Evolutionary conservation across 2,797 vertebrate genomes (phyloP), one percentile per base, ranked within the genome.

Genomic region (Dermochelys coriacea): DNA sequence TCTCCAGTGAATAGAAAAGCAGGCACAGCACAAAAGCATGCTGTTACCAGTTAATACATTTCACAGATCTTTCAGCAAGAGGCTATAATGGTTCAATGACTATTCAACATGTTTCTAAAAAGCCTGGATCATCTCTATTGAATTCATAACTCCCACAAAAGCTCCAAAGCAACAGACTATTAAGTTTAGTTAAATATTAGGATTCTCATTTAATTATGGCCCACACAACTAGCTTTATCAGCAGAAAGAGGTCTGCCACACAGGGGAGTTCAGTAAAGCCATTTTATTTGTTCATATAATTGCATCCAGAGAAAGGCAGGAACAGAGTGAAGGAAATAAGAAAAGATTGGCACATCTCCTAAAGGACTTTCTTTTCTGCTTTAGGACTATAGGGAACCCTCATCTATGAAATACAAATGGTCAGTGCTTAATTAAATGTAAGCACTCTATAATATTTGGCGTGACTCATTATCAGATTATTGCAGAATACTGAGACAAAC

Each of bases 211-310:
- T 98, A 98, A 98, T 98, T 98, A 98, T 68, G 96, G 97, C 97
- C 97, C 94, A 97, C 97, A 97, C 97, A 97, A 97, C 98, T 97
- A 96, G 98, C 96, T 98, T 98, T 98, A 98, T 98, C 98, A 98
- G 98, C 98, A 98, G 97, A 97, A 98, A 97, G 97, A 97, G 96
- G 96, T 95, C 91, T 96, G 98, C 89, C 97, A 98, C 97, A 85
- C 97, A 86, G 93, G 98, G 98, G 97, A 98, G 95, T 88, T 94
- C 80, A 95, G 96, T 95, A 96, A 98, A 98, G 97, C 97, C 84
- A 0, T 96, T 98, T 97, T 98, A 98, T 98, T 98, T 98, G 98
- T 98, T 98, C 98, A 92, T 93, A 86, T 98, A 98, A 98, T 98
- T 98, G 98, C 98, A 97, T 98, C 97, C 97, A 93, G 90, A 97